Evolutionary conservation across 2,888 invertebrate species (phyloP).

Genomic region (Gasteruption jaculator): DNA sequence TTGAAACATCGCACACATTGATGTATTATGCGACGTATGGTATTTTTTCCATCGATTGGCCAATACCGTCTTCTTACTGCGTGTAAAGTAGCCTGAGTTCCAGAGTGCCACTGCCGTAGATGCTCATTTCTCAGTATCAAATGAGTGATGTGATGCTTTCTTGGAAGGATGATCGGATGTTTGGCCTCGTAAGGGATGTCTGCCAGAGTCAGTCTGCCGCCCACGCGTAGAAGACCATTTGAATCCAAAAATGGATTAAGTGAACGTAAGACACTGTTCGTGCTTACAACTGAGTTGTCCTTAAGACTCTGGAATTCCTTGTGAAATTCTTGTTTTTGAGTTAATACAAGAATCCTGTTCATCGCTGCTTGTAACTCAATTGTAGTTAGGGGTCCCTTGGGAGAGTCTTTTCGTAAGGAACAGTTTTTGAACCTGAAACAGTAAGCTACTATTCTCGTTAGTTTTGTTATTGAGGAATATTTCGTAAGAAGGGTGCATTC

Average conservation of each 20-base stretch:
- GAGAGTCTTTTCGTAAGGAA: not conserved
- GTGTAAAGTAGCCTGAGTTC: conserved; percentile 9
- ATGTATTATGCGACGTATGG: not conserved
- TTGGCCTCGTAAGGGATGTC: conserved; percentile 3
- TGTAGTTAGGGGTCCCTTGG: not conserved
- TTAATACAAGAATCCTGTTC: not conserved
- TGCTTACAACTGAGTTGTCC: not conserved
- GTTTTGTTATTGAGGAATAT: not conserved
- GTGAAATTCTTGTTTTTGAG: not conserved
- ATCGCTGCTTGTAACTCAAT: not conserved
- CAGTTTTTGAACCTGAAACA: conserved; percentile 5
- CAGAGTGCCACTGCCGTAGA: conserved; percentile 4
- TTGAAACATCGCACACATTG: conserved; percentile 7
- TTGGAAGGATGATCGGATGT: conserved; percentile 9
- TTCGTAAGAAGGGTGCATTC: not conserved
- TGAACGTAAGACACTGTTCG: not conserved
- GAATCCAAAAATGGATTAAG: conserved; percentile 10
- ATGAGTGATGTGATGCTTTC: conserved; percentile 5
- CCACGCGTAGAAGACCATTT: conserved; percentile 8
- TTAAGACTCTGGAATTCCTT: not conserved
- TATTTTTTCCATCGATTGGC: conserved; percentile 9
- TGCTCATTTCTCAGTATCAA: conserved; percentile 6
- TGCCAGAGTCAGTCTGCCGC: conserved; percentile 7
- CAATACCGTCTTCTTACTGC: conserved; percentile 4
- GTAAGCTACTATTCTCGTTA: conserved; percentile 4